Base-by-base conservation (phyloP, 2,888 invertebrate species). In the Hypomecis atomaria region DNA sequence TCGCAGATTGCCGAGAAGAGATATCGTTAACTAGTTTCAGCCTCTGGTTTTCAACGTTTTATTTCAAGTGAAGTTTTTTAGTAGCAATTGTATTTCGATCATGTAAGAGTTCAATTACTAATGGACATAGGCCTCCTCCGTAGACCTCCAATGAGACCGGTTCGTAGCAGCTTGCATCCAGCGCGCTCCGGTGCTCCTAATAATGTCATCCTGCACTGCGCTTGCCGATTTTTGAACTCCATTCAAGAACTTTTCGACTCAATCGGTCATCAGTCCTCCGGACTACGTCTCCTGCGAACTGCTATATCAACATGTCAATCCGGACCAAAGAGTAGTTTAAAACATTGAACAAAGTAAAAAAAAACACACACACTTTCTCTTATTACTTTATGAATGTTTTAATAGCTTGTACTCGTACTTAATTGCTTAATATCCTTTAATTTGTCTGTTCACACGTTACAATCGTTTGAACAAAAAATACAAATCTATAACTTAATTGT, bases 1-100 rank as follows among this genome's bases (percentile, higher is more conserved):
- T 67, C 67, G 11, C 58, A 75, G 79, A 78, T 78, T 73, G 71
- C 79, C 67, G 62, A 67, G 71, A 66, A 70, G n/a, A 71, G 78
- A 78, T 78, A 72, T 55, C 44, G 49, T 60, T 64, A 55, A 64
- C 67, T 67, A 61, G 64, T 13, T 50, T 9, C 36, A 54, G 66
- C 50, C 52, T 36, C 38, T 56, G 13, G 56, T 23, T 55, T 60
- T 36, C 13, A 11, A 45, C 36, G 37, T 33, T 58, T 36, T 50
- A 34, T 36, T 42, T 59, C 13, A 58, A 52, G 37, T 37, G 10
- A 11, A 13, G 36, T 49, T 49, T 36, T 23, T 1, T 8, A 34
- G 1, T 0, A 44, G 33, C 0, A 45, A 45, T 33, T 4, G 5
- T 9, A 36, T 8, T 10, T 34, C n/a, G n/a, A 5, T 9, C 7